Percentiles rank a stretch among this genome's conserved stretches.
phyloP scores from a whole-genome alignment of 1,140 invertebrate genomes.

The Parapsyche elsis region DNA sequence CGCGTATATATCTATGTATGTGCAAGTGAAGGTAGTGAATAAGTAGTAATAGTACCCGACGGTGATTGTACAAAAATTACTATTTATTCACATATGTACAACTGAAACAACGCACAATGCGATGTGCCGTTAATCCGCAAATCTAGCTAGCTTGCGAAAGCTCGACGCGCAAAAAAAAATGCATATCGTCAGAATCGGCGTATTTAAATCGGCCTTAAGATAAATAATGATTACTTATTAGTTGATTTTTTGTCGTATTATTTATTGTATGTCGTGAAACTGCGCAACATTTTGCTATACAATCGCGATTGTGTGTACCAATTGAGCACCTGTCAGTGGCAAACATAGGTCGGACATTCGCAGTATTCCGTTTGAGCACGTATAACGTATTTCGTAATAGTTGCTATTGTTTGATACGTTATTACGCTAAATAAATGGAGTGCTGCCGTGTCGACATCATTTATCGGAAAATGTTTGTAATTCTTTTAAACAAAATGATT shows the following conservation, averaged over 20 bases:
- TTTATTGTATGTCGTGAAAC: background rate
- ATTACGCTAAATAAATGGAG: background rate
- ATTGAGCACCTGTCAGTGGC: background rate
- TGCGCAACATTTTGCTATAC: conserved; percentile 1
- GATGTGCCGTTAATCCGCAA: conserved; percentile 1
- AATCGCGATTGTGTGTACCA: too few relatives aligned
- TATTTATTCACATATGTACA: background rate
- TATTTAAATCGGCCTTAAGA: background rate
- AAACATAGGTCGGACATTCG: background rate
- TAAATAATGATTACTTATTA: background rate
- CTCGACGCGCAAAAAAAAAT: background rate
- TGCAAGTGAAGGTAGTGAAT: background rate
- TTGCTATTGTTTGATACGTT: conserved; percentile 4
- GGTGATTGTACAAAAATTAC: too few relatives aligned
- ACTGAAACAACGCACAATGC: conserved; percentile 2
- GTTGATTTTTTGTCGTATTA: conserved; percentile 1
- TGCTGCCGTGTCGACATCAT: background rate
- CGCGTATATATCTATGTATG: background rate
- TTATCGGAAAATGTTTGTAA: background rate
- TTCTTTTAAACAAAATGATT: background rate
- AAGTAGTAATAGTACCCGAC: background rate
- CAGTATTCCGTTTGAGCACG: background rate
- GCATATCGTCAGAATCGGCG: background rate
- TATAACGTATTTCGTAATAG: background rate
- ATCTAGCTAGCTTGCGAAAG: background rate